Percentiles rank a stretch among this genome's conserved stretches.
Evolutionary conservation across 2,797 vertebrate genomes (phyloP).

Genomic region (Dipus sagitta): DNA sequence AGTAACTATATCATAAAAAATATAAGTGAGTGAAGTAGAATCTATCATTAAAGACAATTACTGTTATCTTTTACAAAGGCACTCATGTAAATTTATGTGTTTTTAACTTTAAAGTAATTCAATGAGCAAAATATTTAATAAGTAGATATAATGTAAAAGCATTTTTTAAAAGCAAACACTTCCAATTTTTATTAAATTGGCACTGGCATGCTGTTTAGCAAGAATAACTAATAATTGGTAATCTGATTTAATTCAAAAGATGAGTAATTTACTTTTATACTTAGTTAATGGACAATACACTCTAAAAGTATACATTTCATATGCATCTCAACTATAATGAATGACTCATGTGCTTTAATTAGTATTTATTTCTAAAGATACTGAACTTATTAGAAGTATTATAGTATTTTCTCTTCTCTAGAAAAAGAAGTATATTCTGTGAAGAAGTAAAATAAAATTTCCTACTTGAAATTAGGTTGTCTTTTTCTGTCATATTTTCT

Average conservation of each 20-base stretch:
- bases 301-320: constrained; percentile 10
- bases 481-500: constrained; percentile 58
- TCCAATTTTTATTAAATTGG: constrained; percentile 61
- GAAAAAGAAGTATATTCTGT: constrained; percentile 54
- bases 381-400: neutral
- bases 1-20: constrained; percentile 37
- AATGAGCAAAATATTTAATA: constrained; percentile 60
- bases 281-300: neutral
- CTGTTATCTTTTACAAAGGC: constrained; percentile 46
- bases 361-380: constrained; percentile 33
- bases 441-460: constrained; percentile 22
- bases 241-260: constrained; percentile 60
- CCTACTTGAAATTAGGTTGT: neutral
- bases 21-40: neutral
- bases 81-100: constrained; percentile 43
- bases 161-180: constrained; percentile 27
- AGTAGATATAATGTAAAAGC: constrained; percentile 16
- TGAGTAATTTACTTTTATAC: constrained; percentile 42
- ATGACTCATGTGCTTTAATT: constrained; percentile 18
- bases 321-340: neutral
- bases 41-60: constrained; percentile 24
- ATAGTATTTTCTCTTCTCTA: constrained; percentile 53
- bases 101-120: constrained; percentile 65
- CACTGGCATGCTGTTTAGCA: constrained; percentile 42
- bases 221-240: constrained; percentile 44